Base-by-base conservation (phyloP, 2,797 vertebrate genomes). In the Morus bassanus region DNA sequence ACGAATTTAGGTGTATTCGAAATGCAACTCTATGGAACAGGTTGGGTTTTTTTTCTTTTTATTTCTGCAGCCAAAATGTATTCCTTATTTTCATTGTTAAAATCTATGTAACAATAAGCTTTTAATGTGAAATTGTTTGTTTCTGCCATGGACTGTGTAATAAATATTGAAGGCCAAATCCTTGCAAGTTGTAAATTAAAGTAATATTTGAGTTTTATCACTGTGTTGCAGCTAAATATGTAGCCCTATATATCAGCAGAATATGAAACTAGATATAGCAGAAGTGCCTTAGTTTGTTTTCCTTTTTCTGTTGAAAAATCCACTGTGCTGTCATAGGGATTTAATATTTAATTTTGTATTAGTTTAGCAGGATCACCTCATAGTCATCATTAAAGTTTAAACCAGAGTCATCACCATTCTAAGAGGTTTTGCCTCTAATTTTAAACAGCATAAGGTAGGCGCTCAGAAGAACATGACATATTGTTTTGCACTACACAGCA, bases 101-200 rank as follows among this genome's bases (percentile, higher is more conserved):
- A 89, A 45, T 63, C 39, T 82, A 28, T 94, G 68, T 81, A 89
- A 83, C 10, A 31, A 43, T 84, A 54, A 6, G 33, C 69, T 91
- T 90, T 74, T 82, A 72, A 51, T 70, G 86, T 87, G 46, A 90
- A 95, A 73, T 63, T 75, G 54, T 61, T 80, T 78, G 61, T 91
- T 91, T 95, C 53, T 95, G 73, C 67, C 60, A 50, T 84, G 68
- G 81, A 95, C 65, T 82, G 46, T 21, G 2, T 84, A 95, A 96
- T 96, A 95, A 95, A 95, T 46, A 84, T 37, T 78, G 68, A 96
- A 91, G 69, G 59, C 37, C 28, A 93, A 81, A 75, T 83, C 22
- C 25, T 48, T 85, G 41, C 28, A 82, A 89, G 48, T 76, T 90
- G 59, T 95, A 91, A 92, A 87, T 73, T 60, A 67, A 91, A 83